These are phyloP conservation scores for Bucco capensis DNA, from an alignment of 2,113 vertebrate species.

Conservation along the genomic window DNA sequence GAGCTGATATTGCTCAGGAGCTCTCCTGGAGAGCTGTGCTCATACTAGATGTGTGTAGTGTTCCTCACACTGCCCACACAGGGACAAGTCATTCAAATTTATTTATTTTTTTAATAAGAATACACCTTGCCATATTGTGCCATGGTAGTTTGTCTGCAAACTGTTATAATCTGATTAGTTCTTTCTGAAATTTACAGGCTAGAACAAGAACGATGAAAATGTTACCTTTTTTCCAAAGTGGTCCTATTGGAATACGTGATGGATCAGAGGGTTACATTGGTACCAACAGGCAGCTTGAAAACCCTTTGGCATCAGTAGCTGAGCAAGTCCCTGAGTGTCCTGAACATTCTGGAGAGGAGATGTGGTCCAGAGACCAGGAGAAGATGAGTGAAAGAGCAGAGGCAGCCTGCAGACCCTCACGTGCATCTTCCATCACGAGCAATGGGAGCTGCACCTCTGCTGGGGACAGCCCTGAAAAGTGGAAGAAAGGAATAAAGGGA, in stretches of 20 bases:
- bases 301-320: not conserved
- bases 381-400: slow-evolving; percentile 5
- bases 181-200: slow-evolving; percentile 37
- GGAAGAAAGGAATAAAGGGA: slow-evolving; percentile 42
- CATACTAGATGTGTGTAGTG: fast-evolving
- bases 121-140: not conserved
- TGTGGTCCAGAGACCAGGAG: not conserved
- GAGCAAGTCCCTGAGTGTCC: not conserved
- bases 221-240: slow-evolving; percentile 51
- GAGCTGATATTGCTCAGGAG: not conserved
- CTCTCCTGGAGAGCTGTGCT: not conserved
- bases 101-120: too few relatives aligned
- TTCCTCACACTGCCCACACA: not conserved
- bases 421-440: slow-evolving; percentile 11
- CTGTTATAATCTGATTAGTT: not conserved
- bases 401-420: not conserved
- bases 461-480: slow-evolving; percentile 21
- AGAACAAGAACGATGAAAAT: slow-evolving; percentile 57
- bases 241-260: slow-evolving; percentile 17
- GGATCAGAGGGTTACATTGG: not conserved
- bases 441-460: slow-evolving; percentile 13
- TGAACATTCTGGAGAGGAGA: slow-evolving; percentile 1
- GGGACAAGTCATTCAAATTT: not conserved
- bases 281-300: not conserved
- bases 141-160: not conserved